Evolutionary conservation across 92 coral and sea anemone species (phyloP).

Genomic region (Umimayanthus chanpuru): DNA sequence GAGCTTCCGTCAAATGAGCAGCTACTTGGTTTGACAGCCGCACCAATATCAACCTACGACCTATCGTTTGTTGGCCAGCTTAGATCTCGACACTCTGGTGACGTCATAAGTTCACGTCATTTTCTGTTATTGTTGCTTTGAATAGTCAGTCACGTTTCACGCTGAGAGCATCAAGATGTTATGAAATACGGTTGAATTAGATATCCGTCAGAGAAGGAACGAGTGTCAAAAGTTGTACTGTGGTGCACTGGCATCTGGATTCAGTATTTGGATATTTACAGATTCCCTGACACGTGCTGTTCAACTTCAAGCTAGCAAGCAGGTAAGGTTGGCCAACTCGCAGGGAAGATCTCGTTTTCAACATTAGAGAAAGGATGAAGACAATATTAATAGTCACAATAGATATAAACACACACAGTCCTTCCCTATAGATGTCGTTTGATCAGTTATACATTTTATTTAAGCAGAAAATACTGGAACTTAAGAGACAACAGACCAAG

Average conservation of each 20-base stretch:
- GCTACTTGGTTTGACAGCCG: constrained; percentile 4
- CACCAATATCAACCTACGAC: not conserved
- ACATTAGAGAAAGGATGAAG: too few species aligned
- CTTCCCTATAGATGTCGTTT: not conserved
- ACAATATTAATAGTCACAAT: too few species aligned
- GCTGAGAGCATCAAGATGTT: not conserved
- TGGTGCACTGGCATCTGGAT: not conserved
- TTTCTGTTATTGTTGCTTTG: not conserved
- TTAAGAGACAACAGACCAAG: too few species aligned
- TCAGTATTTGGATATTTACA: not conserved
- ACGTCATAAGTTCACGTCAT: constrained; percentile 32
- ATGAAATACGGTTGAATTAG: not conserved
- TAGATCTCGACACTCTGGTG: not conserved
- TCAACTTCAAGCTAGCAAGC: not conserved
- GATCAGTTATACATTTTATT: not conserved
- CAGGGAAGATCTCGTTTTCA: too few species aligned
- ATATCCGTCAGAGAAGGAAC: not conserved
- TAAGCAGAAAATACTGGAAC: not conserved
- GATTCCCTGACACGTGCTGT: not conserved
- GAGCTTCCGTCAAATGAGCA: not conserved
- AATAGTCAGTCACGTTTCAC: constrained; percentile 15
- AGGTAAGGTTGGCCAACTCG: not conserved
- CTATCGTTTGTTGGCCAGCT: not conserved
- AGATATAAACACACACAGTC: too few species aligned
- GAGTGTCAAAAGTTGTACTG: not conserved